phyloP scores from a whole-genome alignment of 2,113 vertebrate genomes.

The Hemiprocne comata region DNA sequence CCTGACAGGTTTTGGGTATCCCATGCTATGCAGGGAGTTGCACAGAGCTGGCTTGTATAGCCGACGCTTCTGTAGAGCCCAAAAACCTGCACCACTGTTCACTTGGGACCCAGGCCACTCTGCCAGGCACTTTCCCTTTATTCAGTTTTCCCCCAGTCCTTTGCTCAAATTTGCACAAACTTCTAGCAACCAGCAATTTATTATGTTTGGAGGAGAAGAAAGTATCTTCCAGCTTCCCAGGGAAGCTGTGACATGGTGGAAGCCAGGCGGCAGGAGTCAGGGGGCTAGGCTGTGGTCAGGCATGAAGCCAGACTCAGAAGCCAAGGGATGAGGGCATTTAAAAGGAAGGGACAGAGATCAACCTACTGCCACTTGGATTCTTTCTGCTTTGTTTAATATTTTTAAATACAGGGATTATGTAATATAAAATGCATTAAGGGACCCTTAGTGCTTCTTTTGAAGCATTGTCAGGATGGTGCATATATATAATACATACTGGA shows the following conservation, averaged over 20 bases:
- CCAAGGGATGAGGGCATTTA: neutral
- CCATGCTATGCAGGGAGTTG: neutral
- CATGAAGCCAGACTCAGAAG: neutral
- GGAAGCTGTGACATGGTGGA: neutral
- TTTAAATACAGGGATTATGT: neutral
- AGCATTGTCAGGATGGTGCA: neutral
- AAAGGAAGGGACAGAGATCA: neutral
- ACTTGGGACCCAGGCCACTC: neutral
- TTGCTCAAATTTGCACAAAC: neutral
- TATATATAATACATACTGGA: neutral
- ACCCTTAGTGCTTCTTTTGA: neutral
- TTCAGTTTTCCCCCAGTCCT: neutral
- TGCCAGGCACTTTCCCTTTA: neutral
- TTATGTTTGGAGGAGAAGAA: neutral
- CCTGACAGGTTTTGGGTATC: neutral
- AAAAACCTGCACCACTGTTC: neutral
- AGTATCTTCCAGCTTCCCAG: neutral
- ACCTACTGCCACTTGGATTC: neutral
- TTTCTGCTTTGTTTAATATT: neutral
- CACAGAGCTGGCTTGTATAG: neutral
- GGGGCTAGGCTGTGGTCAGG: too few species aligned
- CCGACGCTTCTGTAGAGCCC: rapidly evolving
- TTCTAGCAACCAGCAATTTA: neutral
- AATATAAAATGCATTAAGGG: neutral
- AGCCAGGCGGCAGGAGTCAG: neutral